Evolutionary conservation across 1,140 invertebrate genomes (phyloP).

Genomic region (Venustaconcha ellipsiformis): DNA sequence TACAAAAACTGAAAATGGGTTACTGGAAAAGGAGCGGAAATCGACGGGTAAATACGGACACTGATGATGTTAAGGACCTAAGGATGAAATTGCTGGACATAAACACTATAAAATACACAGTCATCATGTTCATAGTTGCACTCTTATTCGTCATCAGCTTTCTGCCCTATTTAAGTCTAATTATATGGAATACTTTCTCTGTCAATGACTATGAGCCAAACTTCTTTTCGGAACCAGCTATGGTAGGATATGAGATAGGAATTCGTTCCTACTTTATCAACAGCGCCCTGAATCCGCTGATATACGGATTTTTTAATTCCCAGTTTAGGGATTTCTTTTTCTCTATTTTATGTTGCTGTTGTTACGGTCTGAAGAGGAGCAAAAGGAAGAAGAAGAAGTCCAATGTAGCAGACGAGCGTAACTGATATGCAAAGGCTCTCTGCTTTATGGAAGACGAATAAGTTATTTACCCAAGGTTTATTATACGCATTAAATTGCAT

Average conservation of each 20-base stretch:
- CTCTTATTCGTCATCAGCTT: conserved; percentile 31
- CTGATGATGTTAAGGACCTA: not conserved
- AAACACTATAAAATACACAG: conserved; percentile 27
- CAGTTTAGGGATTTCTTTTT: conserved; percentile 29
- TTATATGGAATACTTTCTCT: conserved; percentile 17
- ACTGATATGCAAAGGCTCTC: no score
- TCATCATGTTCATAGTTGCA: conserved; percentile 32
- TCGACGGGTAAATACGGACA: conserved; percentile 11
- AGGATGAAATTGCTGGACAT: conserved; percentile 33
- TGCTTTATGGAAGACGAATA: no score
- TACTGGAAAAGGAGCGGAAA: no score
- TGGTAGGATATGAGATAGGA: conserved; percentile 23
- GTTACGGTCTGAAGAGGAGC: no score
- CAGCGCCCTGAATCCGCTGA: conserved; percentile 27
- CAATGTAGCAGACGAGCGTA: no score
- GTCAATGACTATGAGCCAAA: conserved; percentile 12
- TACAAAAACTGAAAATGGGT: no score
- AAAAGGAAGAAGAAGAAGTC: no score
- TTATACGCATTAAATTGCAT: no score
- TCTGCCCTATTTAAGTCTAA: conserved; percentile 27
- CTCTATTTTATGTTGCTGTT: not conserved
- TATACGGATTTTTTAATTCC: conserved; percentile 34
- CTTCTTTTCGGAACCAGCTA: conserved; percentile 2
- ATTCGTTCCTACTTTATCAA: conserved; percentile 27
- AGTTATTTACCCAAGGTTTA: no score